A percentile compares a stretch with the other conserved stretches of the same genome.
Conservation (phyloP, 2,113 vertebrate genomes). For the Melanocharis versteri region DNA sequence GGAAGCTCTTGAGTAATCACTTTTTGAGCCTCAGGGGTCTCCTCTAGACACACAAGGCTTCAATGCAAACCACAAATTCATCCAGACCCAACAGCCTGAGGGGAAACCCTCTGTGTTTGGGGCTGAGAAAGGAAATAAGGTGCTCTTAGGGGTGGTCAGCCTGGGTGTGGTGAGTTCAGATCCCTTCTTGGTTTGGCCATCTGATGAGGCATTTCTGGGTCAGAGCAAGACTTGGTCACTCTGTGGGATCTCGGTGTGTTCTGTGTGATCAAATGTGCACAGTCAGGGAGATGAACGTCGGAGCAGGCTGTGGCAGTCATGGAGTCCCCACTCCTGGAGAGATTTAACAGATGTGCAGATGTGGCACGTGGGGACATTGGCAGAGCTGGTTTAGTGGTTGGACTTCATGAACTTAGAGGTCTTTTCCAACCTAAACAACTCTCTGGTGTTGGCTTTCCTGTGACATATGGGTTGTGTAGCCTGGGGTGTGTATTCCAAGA, state of each 20-base stretch:
- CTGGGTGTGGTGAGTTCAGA: not conserved
- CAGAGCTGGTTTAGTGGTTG: not conserved
- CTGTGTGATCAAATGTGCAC: not conserved
- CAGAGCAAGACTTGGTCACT: not conserved
- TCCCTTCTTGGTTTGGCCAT: not conserved
- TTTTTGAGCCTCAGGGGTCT: not conserved
- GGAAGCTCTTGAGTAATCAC: not conserved
- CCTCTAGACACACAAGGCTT: not conserved
- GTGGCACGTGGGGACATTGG: not conserved
- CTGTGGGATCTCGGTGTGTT: not conserved
- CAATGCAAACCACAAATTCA: not conserved
- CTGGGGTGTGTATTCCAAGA: not conserved
- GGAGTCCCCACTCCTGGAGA: not conserved
- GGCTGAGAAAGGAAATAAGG: not conserved
- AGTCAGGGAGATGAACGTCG: not conserved
- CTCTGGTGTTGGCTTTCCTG: not conserved
- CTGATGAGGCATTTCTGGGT: not conserved
- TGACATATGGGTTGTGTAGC: accelerated
- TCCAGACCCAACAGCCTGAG: not conserved
- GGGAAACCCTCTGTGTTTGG: not conserved
- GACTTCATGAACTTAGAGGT: not conserved
- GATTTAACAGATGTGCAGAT: not conserved
- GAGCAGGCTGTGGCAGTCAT: not conserved
- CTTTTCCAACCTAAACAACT: not conserved
- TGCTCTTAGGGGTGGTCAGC: not conserved